phyloP scores from a whole-genome alignment of 92 coral and sea anemone genomes.

The Anthopleura xanthogrammica region DNA sequence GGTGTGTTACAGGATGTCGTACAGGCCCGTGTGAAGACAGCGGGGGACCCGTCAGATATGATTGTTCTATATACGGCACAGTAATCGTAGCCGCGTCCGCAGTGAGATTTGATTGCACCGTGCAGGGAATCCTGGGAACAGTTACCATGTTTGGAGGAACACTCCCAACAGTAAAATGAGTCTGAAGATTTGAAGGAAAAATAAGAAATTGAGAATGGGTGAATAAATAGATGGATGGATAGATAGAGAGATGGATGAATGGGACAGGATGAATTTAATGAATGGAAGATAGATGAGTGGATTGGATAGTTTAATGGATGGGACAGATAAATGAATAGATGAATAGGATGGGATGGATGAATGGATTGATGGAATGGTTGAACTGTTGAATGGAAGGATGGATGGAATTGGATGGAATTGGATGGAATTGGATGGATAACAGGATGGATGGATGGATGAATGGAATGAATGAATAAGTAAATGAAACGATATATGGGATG shows the following conservation, averaged over 20 bases:
- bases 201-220: background rate
- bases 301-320: background rate
- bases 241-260: background rate
- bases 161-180: constrained; percentile 29
- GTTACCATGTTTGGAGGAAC: constrained; percentile 12
- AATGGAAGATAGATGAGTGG: background rate
- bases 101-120: constrained; percentile 11
- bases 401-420: too few relatives aligned
- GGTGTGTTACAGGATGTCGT: background rate
- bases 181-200: background rate
- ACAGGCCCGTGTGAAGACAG: constrained; percentile 10
- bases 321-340: background rate
- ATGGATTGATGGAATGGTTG: too few relatives aligned
- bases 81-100: constrained; percentile 22
- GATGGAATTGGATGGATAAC: too few relatives aligned
- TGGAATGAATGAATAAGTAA: too few relatives aligned
- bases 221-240: background rate
- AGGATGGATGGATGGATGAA: too few relatives aligned
- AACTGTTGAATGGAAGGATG: too few relatives aligned
- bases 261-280: background rate
- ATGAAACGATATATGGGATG: too few relatives aligned
- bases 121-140: constrained; percentile 26
- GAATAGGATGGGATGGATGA: background rate
- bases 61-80: constrained; percentile 30
- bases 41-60: constrained; percentile 2